phyloP scores from a whole-genome alignment of 2,888 invertebrate genomes.

The Platypus cylindrus region DNA sequence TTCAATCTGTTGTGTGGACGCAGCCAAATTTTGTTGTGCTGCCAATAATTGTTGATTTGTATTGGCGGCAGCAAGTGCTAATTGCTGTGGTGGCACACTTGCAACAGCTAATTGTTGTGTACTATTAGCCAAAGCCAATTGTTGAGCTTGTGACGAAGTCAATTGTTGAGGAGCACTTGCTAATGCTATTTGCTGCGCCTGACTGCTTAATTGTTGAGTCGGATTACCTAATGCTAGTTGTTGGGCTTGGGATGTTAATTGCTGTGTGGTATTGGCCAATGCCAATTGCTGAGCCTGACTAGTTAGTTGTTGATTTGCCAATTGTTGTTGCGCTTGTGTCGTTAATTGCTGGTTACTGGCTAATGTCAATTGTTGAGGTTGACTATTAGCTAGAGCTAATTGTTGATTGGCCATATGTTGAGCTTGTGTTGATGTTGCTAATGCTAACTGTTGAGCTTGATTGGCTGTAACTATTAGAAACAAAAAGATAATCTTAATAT shows the following conservation, averaged over 20 bases:
- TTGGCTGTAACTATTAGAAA: conserved; percentile 31
- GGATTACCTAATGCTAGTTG: conserved; percentile 24
- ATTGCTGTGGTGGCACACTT: conserved; percentile 24
- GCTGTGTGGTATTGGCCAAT: conserved; percentile 22
- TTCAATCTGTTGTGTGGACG: conserved; percentile 28
- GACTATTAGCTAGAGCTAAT: conserved; percentile 21
- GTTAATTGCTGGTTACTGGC: conserved; percentile 19
- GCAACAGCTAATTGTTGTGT: conserved; percentile 21
- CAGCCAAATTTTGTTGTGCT: conserved; percentile 28
- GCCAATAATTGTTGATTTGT: conserved; percentile 25
- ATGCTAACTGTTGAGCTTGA: conserved; percentile 32
- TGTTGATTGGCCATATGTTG: conserved; percentile 30
- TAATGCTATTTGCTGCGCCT: conserved; percentile 27
- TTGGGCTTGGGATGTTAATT: conserved; percentile 24
- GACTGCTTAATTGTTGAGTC: conserved; percentile 28
- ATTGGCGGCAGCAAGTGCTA: conserved; percentile 29
- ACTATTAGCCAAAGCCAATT: conserved; percentile 28
- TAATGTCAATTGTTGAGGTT: conserved; percentile 21
- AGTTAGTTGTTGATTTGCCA: conserved; percentile 26
- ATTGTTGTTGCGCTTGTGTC: conserved; percentile 28
- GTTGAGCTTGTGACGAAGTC: conserved; percentile 26
- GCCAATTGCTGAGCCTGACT: conserved; percentile 27
- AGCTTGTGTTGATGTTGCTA: conserved; percentile 30
- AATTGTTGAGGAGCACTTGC: conserved; percentile 28
- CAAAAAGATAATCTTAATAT: conserved; percentile 1